Percentiles rank a stretch among this genome's conserved stretches.
Conservation (phyloP, 2,113 vertebrate genomes). For the Sporophila hypoxantha region DNA sequence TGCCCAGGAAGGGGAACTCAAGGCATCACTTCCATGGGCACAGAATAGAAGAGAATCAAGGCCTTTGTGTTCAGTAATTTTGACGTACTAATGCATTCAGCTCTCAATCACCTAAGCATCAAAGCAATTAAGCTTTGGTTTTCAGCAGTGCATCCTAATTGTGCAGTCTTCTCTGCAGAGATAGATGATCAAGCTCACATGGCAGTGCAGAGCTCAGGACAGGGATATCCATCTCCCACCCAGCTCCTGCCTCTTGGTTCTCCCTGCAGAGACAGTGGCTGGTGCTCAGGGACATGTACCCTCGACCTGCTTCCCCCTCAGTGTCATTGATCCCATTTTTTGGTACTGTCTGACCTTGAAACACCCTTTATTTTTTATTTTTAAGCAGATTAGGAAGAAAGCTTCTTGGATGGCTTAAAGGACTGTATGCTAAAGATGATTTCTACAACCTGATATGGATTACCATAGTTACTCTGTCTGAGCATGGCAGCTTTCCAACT, state of each 20-base stretch:
- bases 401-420: constrained; percentile 42
- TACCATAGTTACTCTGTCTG: constrained; percentile 34
- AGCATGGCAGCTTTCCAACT: constrained; percentile 50
- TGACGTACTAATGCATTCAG: constrained; percentile 12
- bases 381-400: constrained; percentile 51
- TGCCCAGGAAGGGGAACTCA: not conserved
- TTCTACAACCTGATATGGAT: constrained; percentile 59
- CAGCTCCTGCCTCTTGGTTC: not conserved
- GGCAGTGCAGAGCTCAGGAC: not conserved
- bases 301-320: not conserved
- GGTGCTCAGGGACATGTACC: not conserved
- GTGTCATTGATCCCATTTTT: not conserved
- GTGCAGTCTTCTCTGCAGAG: not conserved
- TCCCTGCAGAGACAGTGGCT: not conserved
- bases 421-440: constrained; percentile 47
- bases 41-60: not conserved
- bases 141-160: constrained; percentile 29
- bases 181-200: not conserved
- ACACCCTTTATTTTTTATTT: constrained; percentile 28
- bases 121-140: constrained; percentile 36
- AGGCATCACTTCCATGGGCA: not conserved
- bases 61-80: constrained; percentile 15
- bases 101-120: constrained; percentile 37
- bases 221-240: not conserved
- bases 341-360: constrained; percentile 39